Evolutionary conservation across 2,797 vertebrate species (phyloP).

Genomic region (Fistularia commersonii): DNA sequence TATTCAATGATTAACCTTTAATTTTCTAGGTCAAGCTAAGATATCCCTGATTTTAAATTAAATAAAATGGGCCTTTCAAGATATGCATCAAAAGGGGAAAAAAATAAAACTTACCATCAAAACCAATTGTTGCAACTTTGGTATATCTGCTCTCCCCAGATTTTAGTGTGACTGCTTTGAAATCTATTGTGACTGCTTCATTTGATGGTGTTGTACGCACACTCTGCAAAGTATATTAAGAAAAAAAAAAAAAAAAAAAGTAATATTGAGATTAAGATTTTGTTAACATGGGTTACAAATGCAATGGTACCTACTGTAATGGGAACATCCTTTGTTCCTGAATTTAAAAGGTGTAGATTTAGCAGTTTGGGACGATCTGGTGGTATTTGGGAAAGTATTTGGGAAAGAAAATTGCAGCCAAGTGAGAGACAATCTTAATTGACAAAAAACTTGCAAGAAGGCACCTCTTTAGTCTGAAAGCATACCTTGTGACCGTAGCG

Average conservation of each 20-base stretch:
- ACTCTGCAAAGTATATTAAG: constrained; percentile 77
- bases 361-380: constrained; percentile 96
- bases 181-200: constrained; percentile 89
- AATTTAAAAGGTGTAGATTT: constrained; percentile 98
- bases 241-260: not conserved
- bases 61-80: not conserved
- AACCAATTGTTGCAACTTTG: constrained; percentile 98
- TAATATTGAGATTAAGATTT: not conserved
- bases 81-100: not conserved
- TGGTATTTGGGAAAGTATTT: not conserved
- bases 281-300: not conserved
- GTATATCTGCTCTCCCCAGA: constrained; percentile 96
- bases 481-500: constrained; percentile 93
- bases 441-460: not conserved
- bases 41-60: not conserved
- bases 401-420: not conserved
- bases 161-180: constrained; percentile 94
- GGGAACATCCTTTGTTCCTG: constrained; percentile 96
- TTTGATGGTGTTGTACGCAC: constrained; percentile 93
- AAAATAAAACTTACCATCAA: constrained; percentile 86
- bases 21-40: too few relatives aligned
- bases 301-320: constrained; percentile 85
- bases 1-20: too few relatives aligned
- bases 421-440: too few relatives aligned
- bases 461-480: not conserved